These are phyloP conservation scores for Cavia porcellus DNA, from an alignment of 2,113 vertebrate species.

Conservation along the genomic window DNA sequence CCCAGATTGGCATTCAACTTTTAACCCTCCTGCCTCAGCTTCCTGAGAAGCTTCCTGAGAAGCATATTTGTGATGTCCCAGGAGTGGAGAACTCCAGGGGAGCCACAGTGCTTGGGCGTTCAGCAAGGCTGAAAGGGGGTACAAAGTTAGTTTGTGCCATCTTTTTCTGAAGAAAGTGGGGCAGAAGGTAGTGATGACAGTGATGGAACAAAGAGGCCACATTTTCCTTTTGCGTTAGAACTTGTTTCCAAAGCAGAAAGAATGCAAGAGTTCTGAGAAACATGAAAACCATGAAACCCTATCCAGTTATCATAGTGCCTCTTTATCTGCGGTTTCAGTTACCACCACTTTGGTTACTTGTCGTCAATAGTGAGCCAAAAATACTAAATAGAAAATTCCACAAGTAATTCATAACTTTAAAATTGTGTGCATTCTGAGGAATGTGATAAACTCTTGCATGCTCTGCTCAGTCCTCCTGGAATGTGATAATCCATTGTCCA, in stretches of 20 bases:
- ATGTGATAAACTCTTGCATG: neutral
- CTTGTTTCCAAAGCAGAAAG: constrained; percentile 34
- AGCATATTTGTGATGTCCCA: neutral
- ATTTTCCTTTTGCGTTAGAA: constrained; percentile 43
- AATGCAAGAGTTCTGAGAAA: constrained; percentile 36
- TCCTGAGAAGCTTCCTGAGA: neutral
- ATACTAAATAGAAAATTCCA: neutral
- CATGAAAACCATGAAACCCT: neutral
- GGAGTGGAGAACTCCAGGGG: neutral
- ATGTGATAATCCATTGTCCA: neutral
- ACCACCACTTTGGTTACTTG: neutral
- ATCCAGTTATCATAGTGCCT: neutral
- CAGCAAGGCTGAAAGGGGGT: neutral
- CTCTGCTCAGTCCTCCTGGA: neutral
- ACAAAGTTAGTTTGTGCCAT: neutral
- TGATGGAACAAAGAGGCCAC: constrained; percentile 15
- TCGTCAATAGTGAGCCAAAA: neutral
- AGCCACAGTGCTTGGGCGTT: neutral
- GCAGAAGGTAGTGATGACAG: neutral
- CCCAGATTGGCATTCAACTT: neutral
- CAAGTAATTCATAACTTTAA: neutral
- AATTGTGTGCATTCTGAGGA: neutral
- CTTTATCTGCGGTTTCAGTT: neutral
- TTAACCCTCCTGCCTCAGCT: neutral
- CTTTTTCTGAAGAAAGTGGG: neutral